Base-by-base conservation (phyloP, 2,888 invertebrate genomes). In the Cecidostiba fungosa region DNA sequence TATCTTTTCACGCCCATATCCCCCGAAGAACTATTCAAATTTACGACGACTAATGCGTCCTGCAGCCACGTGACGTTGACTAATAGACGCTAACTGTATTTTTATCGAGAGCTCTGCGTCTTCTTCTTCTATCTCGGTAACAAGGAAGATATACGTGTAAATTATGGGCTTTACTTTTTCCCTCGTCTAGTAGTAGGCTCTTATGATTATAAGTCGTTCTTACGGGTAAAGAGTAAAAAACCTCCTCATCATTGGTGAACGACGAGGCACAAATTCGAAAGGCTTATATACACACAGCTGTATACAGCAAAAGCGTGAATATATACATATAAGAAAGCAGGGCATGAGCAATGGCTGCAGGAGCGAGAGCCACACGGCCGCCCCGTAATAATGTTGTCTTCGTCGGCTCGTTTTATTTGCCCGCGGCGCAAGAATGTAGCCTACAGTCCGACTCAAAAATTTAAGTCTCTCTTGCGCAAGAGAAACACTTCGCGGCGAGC, bases 301-400 rank as follows among this genome's bases (percentile, higher is more conserved):
- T 16, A 50, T 16, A 50, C 50, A 16, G 3, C 54, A 16, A 47
- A 14, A 23, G 59, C 10, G n/a, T 10, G 59, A 10, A 59, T 89
- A 88, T 88, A 89, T 88, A 91, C 90, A 90, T 89, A 90, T 89
- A 90, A 92, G 92, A 91, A 92, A 92, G 91, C 92, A 89, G 91
- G 90, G 92, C 92, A 92, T 92, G 92, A 93, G 93, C 93, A 92
- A 92, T 92, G 92, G 92, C 92, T 91, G 92, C 91, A 91, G 91
- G 90, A 89, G 91, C 76, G 54, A 66, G 29, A n/a, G 10, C n/a
- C 66, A 26, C 72, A 2, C 23, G 47, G 47, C 26, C 73, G 32
- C 91, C 91, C 90, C 91, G 92, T 93, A 93, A 93, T 92, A 92
- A 93, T 92, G 93, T 92, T 92, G 92, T 93, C 92, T 92, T 92